These are phyloP conservation scores for Orussus abietinus DNA, from an alignment of 1,140 invertebrate species.

Conservation along the genomic window DNA sequence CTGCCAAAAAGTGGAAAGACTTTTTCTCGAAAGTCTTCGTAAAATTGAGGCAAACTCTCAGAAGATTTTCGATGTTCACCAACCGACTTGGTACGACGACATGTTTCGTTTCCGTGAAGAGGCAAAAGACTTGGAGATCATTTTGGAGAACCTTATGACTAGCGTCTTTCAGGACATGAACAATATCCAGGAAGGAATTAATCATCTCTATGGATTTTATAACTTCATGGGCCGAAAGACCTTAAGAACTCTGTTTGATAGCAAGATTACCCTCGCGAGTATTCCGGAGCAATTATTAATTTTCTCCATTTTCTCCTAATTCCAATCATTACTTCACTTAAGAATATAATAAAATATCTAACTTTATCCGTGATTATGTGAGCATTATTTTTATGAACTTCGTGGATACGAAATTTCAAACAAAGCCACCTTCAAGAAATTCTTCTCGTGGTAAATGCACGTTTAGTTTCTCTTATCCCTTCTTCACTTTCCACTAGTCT, in stretches of 20 bases:
- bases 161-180: conserved; percentile 64
- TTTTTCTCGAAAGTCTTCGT: conserved; percentile 66
- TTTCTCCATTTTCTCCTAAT: too few relatives aligned
- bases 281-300: too few relatives aligned
- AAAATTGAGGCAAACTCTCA: conserved; percentile 59
- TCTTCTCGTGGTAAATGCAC: too few relatives aligned
- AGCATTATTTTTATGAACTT: too few relatives aligned
- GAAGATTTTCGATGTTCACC: conserved; percentile 69
- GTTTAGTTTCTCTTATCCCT: too few relatives aligned
- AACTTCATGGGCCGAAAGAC: conserved; percentile 67
- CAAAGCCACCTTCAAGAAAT: too few relatives aligned
- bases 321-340: too few relatives aligned
- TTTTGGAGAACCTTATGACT: conserved; percentile 68
- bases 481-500: too few relatives aligned
- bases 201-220: conserved; percentile 62
- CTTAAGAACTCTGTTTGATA: conserved; percentile 60
- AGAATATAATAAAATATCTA: too few relatives aligned
- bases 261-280: conserved; percentile 55
- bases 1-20: conserved; percentile 68
- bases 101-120: conserved; percentile 65
- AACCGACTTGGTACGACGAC: conserved; percentile 69
- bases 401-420: too few relatives aligned
- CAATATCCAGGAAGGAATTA: conserved; percentile 68
- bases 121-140: conserved; percentile 66
- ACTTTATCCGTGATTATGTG: too few relatives aligned